Conservation (phyloP, 2,888 invertebrate species). For the Homarus gammarus region DNA sequence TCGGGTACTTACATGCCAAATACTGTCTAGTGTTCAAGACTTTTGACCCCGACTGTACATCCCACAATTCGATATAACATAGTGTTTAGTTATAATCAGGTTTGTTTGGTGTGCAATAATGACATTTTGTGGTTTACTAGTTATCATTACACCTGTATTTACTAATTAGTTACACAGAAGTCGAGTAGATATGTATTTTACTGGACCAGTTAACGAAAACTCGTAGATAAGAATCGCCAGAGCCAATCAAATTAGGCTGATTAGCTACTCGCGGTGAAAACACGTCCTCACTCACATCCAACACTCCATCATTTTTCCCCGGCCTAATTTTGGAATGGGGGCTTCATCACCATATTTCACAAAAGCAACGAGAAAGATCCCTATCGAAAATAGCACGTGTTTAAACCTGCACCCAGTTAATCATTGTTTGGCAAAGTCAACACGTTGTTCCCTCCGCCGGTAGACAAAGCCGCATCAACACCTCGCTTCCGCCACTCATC, state of each 20-base stretch:
- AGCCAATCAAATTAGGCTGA: constrained; percentile 18
- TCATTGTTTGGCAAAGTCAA: constrained; percentile 71
- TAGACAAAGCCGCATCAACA: constrained; percentile 40
- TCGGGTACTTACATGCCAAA: too few relatives aligned
- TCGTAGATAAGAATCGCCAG: too few relatives aligned
- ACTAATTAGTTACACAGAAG: too few relatives aligned
- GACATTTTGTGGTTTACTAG: too few relatives aligned
- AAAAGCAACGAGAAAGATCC: constrained; percentile 59
- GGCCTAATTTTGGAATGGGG: constrained; percentile 38
- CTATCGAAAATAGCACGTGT: constrained; percentile 72
- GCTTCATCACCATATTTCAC: constrained; percentile 55
- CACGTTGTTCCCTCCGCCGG: constrained; percentile 45
- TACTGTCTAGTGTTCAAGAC: too few relatives aligned
- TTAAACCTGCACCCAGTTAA: constrained; percentile 72
- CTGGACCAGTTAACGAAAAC: too few relatives aligned
- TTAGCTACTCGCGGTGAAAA: constrained; percentile 20
- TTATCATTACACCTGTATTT: too few relatives aligned
- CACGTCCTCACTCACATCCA: not conserved
- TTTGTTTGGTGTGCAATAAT: too few relatives aligned
- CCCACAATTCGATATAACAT: too few relatives aligned
- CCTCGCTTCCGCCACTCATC: not conserved
- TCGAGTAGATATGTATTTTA: too few relatives aligned
- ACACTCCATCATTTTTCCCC: constrained; percentile 22
- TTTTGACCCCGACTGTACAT: too few relatives aligned
- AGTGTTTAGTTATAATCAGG: too few relatives aligned